phyloP scores from a whole-genome alignment of 2,888 invertebrate species.

The Melitaea athalia region DNA sequence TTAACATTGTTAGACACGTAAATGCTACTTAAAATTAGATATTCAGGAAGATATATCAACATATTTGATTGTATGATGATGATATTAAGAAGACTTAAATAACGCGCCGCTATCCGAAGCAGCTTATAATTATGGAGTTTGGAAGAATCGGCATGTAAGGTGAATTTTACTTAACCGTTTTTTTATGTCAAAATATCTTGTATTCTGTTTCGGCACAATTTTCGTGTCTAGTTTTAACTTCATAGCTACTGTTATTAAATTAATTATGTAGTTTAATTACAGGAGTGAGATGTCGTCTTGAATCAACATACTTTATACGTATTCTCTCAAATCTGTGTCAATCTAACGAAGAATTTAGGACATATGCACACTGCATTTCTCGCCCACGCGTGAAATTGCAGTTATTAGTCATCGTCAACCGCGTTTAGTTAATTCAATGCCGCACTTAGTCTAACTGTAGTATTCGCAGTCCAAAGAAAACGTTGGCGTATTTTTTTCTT shows the following conservation, averaged over 20 bases:
- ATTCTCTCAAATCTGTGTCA: slow-evolving; percentile 9
- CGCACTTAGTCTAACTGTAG: slow-evolving; percentile 54
- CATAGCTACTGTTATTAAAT: neutral
- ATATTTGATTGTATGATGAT: neutral
- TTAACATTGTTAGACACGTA: slow-evolving; percentile 7
- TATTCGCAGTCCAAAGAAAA: slow-evolving; percentile 57
- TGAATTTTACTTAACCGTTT: too few relatives aligned
- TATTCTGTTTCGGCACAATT: too few relatives aligned
- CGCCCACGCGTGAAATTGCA: slow-evolving; percentile 24
- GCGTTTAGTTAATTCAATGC: slow-evolving; percentile 38
- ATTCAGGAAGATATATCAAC: too few relatives aligned
- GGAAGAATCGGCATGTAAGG: too few relatives aligned
- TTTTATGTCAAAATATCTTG: too few relatives aligned
- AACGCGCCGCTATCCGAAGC: neutral
- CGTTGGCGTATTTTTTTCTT: slow-evolving; percentile 61
- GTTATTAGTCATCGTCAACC: slow-evolving; percentile 29
- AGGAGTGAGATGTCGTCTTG: neutral
- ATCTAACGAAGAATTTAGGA: slow-evolving; percentile 22
- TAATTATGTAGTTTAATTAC: neutral
- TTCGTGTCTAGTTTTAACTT: too few relatives aligned
- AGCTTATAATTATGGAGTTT: too few relatives aligned
- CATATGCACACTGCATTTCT: slow-evolving; percentile 23
- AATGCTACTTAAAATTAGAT: slow-evolving; percentile 5
- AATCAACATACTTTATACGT: neutral
- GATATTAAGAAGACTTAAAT: neutral